Base-by-base conservation (phyloP, 2,888 invertebrate species). In the Halictus quadricinctus region DNA sequence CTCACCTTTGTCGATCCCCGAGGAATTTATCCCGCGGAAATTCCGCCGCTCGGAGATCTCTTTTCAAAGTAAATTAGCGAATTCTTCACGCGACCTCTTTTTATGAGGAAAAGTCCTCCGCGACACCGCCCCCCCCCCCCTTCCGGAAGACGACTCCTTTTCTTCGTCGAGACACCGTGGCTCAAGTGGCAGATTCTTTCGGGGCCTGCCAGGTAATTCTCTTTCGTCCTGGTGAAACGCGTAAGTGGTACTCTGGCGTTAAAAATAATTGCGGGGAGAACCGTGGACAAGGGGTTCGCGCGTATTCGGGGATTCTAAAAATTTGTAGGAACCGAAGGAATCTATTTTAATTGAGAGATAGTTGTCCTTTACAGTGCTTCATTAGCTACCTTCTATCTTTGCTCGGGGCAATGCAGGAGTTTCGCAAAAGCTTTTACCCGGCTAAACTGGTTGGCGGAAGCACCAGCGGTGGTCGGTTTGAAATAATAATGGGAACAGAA, bases 11-110 rank as follows among this genome's bases (percentile, higher is more conserved):
- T 83, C 85, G 75, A 86, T 83, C 87, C 79, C 69, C 64, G 29
- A 41, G 50, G 69, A 54, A 81, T 87, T 87, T 83, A 87, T 84
- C 66, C 81, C 83, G 87, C 81, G 87, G 81, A 87, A 87, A 87
- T 87, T 87, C 76, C 73, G 79, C 83, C 77, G 72, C 66, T 72
- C 69, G 76, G 72, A 66, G 81, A 72, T 85, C 83, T 86, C 90
- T 89, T 88, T 87, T 83, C 58, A 86, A 86, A 83, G 90, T 76
- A 87, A 89, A 90, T 89, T 89, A 89, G 88, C 88, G 86, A 86
- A 88, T 89, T 89, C 87, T 86, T 84, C 74, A 43, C 78, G 80
- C 84, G 81, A 79, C 74, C 79, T 70, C 66, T 29, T 66, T 43
- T 43, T 70, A 41, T 76, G 82, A 76, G 74, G 75, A 79, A 81